Base-by-base conservation (phyloP, 2,797 vertebrate genomes). In the Sebastes variabilis region DNA sequence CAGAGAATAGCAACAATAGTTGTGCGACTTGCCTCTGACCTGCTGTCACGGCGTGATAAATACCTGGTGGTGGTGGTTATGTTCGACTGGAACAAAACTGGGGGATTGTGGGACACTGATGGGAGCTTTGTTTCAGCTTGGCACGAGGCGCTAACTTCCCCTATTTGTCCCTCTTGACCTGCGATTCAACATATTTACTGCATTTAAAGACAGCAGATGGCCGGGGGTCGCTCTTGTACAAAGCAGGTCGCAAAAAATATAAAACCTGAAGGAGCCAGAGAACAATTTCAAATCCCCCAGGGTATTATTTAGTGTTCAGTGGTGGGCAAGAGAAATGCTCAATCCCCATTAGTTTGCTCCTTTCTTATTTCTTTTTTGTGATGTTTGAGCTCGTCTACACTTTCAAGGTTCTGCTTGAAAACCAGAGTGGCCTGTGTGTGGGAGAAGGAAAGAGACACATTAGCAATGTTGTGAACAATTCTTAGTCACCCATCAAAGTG, bases 141-240 rank as follows among this genome's bases (percentile, higher is more conserved):
- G 84, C 91, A 87, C 84, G 84, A 95, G 93, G 85, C 80, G 88
- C 91, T 92, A 68, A 81, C 82, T 72, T 85, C 89, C 88, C 92
- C 93, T 90, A 83, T 93, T 95, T 96, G 94, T 96, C 95, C 87
- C 4, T 10, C 49, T 72, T 95, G 95, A 92, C 95, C 96, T 93
- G 89, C 55, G 80, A 91, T 94, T 92, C 69, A 80, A 89, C 88
- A 92, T 79, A 7, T 94, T 96, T 95, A 94, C 93, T 91, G 92
- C 87, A 88, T 96, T 96, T 95, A 96, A 96, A 95, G 90, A 92
- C 84, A 88, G 90, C 96, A 97, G 96, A 97, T 97, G 97, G 96
- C 38, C 58, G 59, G 81, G 80, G 90, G 89, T 88, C 91, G 95
- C 79, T 79, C 72, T 69, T 46, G 78, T 22, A 77, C 78, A 73